These are phyloP conservation scores for Amphipoea oculea DNA, from an alignment of 2,888 invertebrate species.

Conservation along the genomic window DNA sequence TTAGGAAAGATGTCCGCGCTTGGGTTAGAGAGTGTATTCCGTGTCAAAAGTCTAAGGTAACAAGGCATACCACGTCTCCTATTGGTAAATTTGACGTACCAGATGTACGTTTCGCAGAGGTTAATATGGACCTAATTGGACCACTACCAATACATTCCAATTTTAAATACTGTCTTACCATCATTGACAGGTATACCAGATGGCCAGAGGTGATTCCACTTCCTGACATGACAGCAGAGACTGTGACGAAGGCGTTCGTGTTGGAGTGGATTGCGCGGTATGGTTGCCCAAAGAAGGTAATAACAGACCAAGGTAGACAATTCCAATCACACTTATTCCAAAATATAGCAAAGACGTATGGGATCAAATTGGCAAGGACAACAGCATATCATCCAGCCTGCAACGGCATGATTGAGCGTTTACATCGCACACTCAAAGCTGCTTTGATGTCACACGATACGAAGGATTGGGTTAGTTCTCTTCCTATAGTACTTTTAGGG, in stretches of 20 bases:
- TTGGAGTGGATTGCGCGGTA: neutral
- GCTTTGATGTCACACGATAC: neutral
- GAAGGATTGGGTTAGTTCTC: neutral
- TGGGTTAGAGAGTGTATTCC: constrained; percentile 1
- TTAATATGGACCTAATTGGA: neutral
- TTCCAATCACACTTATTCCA: neutral
- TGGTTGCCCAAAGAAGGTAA: constrained; percentile 2
- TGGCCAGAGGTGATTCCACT: neutral
- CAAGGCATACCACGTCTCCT: neutral
- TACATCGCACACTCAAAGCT: neutral
- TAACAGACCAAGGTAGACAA: neutral
- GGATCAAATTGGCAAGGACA: neutral
- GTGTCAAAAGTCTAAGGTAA: neutral
- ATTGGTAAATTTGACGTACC: neutral
- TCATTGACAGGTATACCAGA: neutral
- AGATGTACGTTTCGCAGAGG: neutral
- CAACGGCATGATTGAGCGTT: neutral
- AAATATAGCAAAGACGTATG: neutral
- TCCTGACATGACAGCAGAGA: neutral
- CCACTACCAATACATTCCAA: neutral
- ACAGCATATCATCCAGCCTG: neutral
- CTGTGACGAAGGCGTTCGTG: neutral
- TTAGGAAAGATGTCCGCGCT: neutral
- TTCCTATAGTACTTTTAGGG: neutral
- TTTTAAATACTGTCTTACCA: neutral